These are phyloP conservation scores for Aphaenogaster rudis DNA, from an alignment of 1,140 invertebrate genomes.

Conservation along the genomic window DNA sequence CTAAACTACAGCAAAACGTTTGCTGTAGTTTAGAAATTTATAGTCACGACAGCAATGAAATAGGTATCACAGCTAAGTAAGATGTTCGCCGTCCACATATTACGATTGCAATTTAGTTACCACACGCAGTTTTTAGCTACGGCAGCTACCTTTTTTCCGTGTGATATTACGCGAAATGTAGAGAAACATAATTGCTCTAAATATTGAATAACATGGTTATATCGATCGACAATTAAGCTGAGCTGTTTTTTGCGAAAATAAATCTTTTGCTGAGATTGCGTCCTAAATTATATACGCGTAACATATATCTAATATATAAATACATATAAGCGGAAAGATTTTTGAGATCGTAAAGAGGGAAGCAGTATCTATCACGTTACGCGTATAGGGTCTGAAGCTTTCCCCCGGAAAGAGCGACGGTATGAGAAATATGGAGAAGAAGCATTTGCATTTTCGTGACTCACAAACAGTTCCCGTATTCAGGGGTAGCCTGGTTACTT, in stretches of 20 bases:
- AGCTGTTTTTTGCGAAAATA: not conserved
- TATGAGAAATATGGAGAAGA: conserved; percentile 38
- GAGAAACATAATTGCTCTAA: not conserved
- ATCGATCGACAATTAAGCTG: too few relatives aligned
- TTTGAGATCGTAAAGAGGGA: not conserved
- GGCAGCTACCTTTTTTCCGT: too few relatives aligned
- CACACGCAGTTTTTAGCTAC: too few relatives aligned
- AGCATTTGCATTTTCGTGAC: conserved; percentile 72
- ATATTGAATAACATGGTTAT: not conserved
- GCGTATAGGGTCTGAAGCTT: not conserved
- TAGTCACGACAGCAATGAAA: too few relatives aligned
- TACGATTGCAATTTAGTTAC: too few relatives aligned
- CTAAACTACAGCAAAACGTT: too few relatives aligned
- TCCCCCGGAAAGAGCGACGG: not conserved
- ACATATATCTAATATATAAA: not conserved
- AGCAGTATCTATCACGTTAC: conserved; percentile 19
- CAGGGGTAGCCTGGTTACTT: conserved; percentile 89
- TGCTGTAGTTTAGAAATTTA: too few relatives aligned
- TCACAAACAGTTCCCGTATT: conserved; percentile 84
- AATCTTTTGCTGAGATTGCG: not conserved
- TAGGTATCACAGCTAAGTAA: too few relatives aligned
- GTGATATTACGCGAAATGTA: not conserved
- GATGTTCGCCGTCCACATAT: too few relatives aligned
- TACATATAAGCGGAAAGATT: not conserved
- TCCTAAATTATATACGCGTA: not conserved